Evolutionary conservation across 2,113 vertebrate genomes (phyloP).

Genomic region (Otocyon megalotis): DNA sequence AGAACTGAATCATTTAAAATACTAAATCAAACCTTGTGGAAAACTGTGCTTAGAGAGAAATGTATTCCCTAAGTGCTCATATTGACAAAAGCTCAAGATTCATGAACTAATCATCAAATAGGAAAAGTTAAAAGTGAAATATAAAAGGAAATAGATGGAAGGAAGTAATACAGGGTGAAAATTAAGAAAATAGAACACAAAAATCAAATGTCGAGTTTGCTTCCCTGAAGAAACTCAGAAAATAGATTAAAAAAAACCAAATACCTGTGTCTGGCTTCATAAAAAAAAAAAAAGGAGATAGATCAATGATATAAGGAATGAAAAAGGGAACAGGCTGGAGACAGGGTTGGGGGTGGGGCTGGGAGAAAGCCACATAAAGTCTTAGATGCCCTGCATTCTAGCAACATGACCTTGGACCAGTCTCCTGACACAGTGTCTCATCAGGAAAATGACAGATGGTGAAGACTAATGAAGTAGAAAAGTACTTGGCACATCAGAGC

Average conservation of each 20-base stretch:
- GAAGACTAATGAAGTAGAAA: not conserved
- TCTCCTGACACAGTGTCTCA: not conserved
- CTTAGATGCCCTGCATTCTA: not conserved
- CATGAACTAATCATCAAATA: not conserved
- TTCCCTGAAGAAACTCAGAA: conserved; percentile 17
- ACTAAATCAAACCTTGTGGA: not conserved
- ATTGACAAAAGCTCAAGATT: not conserved
- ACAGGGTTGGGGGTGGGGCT: not conserved
- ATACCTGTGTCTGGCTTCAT: not conserved
- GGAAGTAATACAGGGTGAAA: not conserved
- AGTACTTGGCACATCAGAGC: not conserved
- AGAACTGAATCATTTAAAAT: not conserved
- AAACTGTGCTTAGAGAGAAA: not conserved
- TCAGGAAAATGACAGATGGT: not conserved
- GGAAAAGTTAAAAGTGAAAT: not conserved
- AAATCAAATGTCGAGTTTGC: not conserved
- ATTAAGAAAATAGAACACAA: not conserved
- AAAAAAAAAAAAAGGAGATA: conserved; percentile 25
- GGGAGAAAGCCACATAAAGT: too few species aligned
- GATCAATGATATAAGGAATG: not conserved
- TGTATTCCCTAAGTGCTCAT: not conserved
- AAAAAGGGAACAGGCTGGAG: not conserved
- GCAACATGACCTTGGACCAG: not conserved
- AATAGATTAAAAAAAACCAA: not conserved
- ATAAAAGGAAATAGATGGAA: not conserved